Conservation (phyloP, 2,888 invertebrate species). For the Xanthia icteritia region DNA sequence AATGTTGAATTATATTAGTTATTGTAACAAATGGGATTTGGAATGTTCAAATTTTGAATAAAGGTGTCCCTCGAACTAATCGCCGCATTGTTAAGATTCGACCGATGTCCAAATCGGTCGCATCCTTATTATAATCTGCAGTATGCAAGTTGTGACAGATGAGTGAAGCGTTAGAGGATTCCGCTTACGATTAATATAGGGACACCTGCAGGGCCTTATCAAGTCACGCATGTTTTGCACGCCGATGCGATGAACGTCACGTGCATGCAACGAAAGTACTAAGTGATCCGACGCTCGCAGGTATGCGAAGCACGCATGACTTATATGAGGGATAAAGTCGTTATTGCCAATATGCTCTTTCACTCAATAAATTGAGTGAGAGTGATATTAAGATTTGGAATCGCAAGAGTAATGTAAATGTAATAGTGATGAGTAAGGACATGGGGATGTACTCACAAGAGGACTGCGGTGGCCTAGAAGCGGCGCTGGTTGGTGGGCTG, state of each 20-base stretch:
- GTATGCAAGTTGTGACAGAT: neutral
- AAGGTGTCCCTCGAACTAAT: constrained; percentile 45
- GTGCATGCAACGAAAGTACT: constrained; percentile 14
- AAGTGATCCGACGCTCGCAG: neutral
- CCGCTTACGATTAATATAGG: constrained; percentile 39
- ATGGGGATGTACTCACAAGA: constrained; percentile 82
- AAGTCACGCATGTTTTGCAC: constrained; percentile 53
- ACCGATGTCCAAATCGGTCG: neutral
- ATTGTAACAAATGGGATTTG: constrained; percentile 28
- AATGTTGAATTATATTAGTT: constrained; percentile 26
- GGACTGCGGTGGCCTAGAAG: constrained; percentile 73
- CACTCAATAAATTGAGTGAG: neutral
- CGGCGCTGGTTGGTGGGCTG: constrained; percentile 76
- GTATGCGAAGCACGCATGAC: constrained; percentile 43
- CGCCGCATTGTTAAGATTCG: constrained; percentile 12
- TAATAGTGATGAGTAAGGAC: constrained; percentile 11
- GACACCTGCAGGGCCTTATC: constrained; percentile 32
- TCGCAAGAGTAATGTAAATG: constrained; percentile 22
- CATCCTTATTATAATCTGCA: neutral
- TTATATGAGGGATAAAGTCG: constrained; percentile 7
- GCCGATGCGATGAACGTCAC: neutral
- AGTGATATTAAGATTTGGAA: neutral
- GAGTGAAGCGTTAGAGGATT: neutral
- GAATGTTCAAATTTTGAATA: constrained; percentile 42
- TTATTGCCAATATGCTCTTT: constrained; percentile 32